phyloP scores from a whole-genome alignment of 92 coral and sea anemone genomes.

The Galaxea fascicularis region DNA sequence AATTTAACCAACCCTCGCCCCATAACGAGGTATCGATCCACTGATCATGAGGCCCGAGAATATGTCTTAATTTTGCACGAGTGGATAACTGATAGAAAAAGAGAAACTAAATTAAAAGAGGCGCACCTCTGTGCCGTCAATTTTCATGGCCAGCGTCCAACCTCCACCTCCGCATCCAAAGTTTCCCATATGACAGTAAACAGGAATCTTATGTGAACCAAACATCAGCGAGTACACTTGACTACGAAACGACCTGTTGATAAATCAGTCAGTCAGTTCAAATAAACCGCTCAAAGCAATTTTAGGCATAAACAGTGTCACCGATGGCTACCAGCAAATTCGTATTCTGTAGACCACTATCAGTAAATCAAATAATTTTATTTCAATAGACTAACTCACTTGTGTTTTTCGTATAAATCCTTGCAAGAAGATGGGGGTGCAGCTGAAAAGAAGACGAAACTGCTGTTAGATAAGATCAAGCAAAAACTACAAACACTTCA shows the following conservation, averaged over 20 bases:
- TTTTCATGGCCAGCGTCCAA: neutral
- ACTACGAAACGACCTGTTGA: neutral
- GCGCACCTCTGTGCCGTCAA: neutral
- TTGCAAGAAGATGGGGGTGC: neutral
- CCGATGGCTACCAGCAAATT: neutral
- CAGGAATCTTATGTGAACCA: neutral
- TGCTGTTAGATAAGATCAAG: neutral
- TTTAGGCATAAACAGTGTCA: no score
- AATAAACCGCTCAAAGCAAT: neutral
- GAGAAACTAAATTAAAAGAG: neutral
- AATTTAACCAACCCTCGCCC: neutral
- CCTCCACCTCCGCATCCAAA: neutral
- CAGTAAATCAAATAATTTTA: no score
- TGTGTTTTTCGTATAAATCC: neutral
- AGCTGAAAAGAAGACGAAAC: neutral
- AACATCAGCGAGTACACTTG: neutral
- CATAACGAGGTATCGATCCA: no score
- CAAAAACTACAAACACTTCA: neutral
- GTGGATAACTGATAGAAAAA: no score
- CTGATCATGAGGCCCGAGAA: neutral
- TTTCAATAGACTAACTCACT: no score
- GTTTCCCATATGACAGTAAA: slow-evolving; percentile 11
- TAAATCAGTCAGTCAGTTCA: neutral
- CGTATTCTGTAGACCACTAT: neutral
- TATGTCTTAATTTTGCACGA: no score